A percentile compares a stretch with the other conserved stretches of the same genome.
phyloP scores from a whole-genome alignment of 2,113 vertebrate species.

The Sitta europaea region DNA sequence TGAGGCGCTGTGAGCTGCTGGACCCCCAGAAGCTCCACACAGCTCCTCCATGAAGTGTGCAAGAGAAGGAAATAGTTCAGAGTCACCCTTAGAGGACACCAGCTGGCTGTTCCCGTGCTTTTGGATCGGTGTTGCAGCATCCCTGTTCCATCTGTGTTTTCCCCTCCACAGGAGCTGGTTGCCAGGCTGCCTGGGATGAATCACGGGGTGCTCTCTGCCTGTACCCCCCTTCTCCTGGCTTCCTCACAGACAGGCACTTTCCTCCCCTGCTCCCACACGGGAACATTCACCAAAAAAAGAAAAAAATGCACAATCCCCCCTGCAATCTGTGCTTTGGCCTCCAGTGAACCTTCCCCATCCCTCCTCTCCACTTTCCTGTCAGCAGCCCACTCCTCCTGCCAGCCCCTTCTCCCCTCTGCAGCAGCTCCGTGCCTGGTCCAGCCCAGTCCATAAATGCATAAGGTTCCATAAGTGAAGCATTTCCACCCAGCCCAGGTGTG shows the following conservation, averaged over 20 bases:
- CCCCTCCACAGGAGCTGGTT: not conserved
- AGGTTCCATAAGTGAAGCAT: rapidly evolving
- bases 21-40: rapidly evolving
- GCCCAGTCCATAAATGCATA: too few species aligned
- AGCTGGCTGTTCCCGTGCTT: rapidly evolving
- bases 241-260: not conserved
- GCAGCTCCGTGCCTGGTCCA: rapidly evolving
- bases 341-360: not conserved
- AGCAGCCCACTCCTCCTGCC: not conserved
- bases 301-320: not conserved
- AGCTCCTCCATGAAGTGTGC: rapidly evolving
- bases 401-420: not conserved
- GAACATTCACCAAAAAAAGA: not conserved
- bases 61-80: not conserved
- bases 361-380: not conserved
- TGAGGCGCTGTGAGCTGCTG: rapidly evolving
- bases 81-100: not conserved
- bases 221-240: not conserved
- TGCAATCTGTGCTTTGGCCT: not conserved
- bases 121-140: not conserved
- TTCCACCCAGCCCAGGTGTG: rapidly evolving
- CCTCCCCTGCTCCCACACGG: not conserved
- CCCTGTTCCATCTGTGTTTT: not conserved
- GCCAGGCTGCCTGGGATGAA: conserved; percentile 17
- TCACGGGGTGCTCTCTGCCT: not conserved